Conservation (phyloP, 2,888 invertebrate genomes). For the Sphaerophoria rueppellii region DNA sequence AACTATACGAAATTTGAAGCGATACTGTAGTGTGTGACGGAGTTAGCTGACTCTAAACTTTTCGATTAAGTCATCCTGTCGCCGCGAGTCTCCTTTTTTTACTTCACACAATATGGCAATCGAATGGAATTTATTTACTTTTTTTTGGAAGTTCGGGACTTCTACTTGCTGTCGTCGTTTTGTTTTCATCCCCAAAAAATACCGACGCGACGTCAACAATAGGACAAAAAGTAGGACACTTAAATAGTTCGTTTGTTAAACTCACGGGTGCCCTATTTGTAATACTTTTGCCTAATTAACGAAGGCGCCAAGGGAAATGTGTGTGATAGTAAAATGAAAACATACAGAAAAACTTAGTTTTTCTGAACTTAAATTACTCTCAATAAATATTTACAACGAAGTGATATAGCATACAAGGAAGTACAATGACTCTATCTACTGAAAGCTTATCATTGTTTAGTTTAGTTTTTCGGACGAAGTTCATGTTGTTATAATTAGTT, state of each 20-base stretch:
- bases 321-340: neutral
- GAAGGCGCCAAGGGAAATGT: constrained; percentile 9
- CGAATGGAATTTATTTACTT: constrained; percentile 4
- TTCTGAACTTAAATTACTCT: neutral
- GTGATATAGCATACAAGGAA: no score
- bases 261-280: constrained; percentile 15
- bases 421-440: no score
- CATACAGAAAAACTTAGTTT: neutral
- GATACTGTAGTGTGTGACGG: neutral
- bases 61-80: constrained; percentile 30
- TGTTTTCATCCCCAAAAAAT: constrained; percentile 27
- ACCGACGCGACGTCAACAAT: neutral
- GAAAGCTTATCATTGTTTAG: no score
- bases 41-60: constrained; percentile 7
- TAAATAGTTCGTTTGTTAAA: constrained; percentile 10
- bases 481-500: no score
- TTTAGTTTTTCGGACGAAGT: no score
- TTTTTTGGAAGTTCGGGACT: neutral
- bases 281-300: constrained; percentile 22
- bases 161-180: neutral
- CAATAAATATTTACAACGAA: neutral
- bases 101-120: neutral
- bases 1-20: neutral
- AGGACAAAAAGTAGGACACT: constrained; percentile 22
- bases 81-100: neutral